Evolutionary conservation across 2,113 vertebrate genomes (phyloP).

Genomic region (Pheucticus melanocephalus): DNA sequence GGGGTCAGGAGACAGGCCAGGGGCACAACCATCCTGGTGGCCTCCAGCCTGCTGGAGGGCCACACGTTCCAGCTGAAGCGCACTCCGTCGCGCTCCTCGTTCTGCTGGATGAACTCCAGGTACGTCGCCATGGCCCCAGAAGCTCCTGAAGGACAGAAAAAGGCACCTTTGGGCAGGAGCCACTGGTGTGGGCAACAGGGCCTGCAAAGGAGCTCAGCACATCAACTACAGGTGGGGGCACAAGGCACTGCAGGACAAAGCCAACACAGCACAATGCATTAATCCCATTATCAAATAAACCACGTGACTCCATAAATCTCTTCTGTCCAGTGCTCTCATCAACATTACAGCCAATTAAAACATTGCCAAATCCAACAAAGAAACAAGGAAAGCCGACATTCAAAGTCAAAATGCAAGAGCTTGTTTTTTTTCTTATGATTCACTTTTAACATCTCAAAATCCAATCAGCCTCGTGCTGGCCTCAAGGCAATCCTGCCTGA

Average conservation of each 20-base stretch:
- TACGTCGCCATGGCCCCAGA: constrained; percentile 84
- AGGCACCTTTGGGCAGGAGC: neutral
- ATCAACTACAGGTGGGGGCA: neutral
- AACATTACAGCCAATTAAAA: neutral
- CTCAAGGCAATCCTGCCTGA: neutral
- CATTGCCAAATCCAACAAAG: neutral
- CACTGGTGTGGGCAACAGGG: neutral
- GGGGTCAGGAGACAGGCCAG: constrained; percentile 94
- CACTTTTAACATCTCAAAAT: neutral
- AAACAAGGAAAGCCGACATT: neutral
- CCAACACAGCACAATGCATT: neutral
- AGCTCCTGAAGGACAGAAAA: constrained; percentile 34
- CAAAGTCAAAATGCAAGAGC: neutral
- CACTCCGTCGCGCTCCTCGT: constrained; percentile 93
- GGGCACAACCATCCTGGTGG: constrained; percentile 92
- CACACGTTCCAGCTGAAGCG: constrained; percentile 99
- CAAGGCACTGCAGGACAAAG: neutral
- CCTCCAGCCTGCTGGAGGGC: constrained; percentile 94
- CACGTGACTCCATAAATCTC: neutral
- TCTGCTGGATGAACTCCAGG: constrained; percentile 97
- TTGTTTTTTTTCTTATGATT: neutral
- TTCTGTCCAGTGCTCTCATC: neutral
- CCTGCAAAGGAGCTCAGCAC: neutral
- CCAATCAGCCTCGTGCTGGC: neutral
- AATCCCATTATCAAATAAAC: neutral